Base-by-base conservation (phyloP, 1,140 invertebrate species). In the Trinorchestia longiramus region DNA sequence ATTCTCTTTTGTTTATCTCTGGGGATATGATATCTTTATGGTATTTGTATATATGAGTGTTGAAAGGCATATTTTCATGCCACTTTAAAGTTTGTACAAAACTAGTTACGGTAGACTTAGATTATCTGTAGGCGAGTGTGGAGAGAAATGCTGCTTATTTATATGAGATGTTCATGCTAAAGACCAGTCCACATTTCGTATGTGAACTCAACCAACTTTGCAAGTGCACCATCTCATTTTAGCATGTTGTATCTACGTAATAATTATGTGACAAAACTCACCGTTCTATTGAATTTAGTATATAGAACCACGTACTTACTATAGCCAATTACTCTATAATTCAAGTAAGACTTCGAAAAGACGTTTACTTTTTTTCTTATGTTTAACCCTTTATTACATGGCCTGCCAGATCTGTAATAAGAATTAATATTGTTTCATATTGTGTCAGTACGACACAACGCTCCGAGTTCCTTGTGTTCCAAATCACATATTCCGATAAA, bases 21-120 rank as follows among this genome's bases (percentile, higher is more conserved):
- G 43, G n/a, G 88, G 88, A 90, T 42, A 77, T 77, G 62, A 90
- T 90, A 90, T 90, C 88, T 41, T 90, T 90, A 43, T 43, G 88
- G 88, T 90, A 90, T 90, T 42, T 90, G 88, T 90, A 42, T 42
- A 90, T 90, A 42, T 90, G 88, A 90, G 43, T 90, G 88, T 90
- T 90, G 41, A 41, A 42, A 90, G 88, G 88, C 88, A 90, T 90
- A 90, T 90, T 90, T 90, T 90, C 88, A 90, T 90, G 88, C 88
- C 88, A 28, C 8, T 41, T 90, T 42, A 41, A 41, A 90, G 43
- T 43, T 90, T 90, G 88, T 90, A 90, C 88, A 90, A 90, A 90
- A 43, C 15, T 77, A 77, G 62, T 77, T 23, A 77, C 36, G 62
- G 36, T 77, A 23, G 62, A 77, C 28, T 77, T 77, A 23, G 36